Base-by-base conservation (phyloP, 2,113 vertebrate species). In the Circaetus gallicus region DNA sequence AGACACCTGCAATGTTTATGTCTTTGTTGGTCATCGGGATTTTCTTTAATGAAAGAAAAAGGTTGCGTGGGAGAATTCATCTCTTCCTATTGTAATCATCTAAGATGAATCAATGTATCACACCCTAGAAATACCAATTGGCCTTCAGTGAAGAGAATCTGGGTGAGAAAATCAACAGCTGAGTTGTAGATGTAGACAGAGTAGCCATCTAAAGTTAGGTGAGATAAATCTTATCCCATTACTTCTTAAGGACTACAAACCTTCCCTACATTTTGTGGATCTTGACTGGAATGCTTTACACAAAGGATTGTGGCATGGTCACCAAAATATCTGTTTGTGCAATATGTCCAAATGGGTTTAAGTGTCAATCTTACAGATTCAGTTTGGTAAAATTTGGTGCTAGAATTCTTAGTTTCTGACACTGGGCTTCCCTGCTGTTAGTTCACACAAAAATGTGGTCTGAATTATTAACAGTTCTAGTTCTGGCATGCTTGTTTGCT, bases 211-310 rank as follows among this genome's bases (percentile, higher is more conserved):
- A 13, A 76, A 66, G 6, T 34, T 72, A 36, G 25, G 12, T 79
- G 31, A 47, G 2, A 5, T 10, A 52, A 79, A 72, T 24, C 5
- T 31, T 67, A 16, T 32, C 9, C 38, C 80, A 3, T 42, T 77
- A 14, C 38, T 79, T 31, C 15, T 42, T 28, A 28, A 0, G 0
- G 1, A 29, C 49, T 81, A 15, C 0, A 2, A 62, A 62, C 7
- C 12, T 53, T 63, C n/a, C 12, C 16, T 76, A 12, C 3, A 16
- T 88, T 87, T 82, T 82, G 36, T 56, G 16, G 20, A 29, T 66
- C 36, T 79, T 29, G 7, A 66, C n/a, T 49, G n/a, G 40, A 72
- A 78, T 45, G 10, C 34, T 78, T 58, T 32, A 22, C 9, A 43
- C 22, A 63, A 82, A 65, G 1, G 29, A 4, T 12, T 22, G 13